Conservation (phyloP, 1,140 invertebrate genomes). For the Melanaphis sacchari region DNA sequence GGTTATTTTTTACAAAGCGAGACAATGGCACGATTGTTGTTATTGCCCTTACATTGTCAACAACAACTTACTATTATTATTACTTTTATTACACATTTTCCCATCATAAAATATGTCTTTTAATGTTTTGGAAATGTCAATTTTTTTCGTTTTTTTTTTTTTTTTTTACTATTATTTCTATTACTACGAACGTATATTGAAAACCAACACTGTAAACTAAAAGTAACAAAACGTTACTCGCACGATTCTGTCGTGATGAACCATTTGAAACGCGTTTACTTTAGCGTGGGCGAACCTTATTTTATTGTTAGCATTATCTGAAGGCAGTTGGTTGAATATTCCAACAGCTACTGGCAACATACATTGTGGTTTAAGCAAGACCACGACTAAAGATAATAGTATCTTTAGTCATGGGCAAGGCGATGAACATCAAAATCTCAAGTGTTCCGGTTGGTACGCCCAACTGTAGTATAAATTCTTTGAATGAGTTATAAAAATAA, state of each 20-base stretch:
- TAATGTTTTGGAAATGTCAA: neutral
- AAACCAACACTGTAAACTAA: neutral
- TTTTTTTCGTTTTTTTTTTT: neutral
- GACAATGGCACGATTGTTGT: constrained; percentile 48
- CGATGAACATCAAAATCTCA: neutral
- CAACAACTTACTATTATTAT: constrained; percentile 35
- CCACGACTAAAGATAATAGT: neutral
- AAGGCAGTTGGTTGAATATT: neutral
- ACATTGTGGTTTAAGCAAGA: neutral
- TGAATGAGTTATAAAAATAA: neutral
- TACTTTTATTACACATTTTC: constrained; percentile 42
- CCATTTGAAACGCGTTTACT: neutral
- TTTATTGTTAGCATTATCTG: constrained; percentile 23
- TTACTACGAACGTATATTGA: neutral
- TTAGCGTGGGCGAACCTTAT: neutral
- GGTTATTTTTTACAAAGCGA: constrained; percentile 44
- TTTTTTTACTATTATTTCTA: neutral
- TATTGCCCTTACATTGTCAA: constrained; percentile 32
- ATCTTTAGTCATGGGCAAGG: neutral
- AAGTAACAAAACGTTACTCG: neutral
- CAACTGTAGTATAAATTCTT: neutral
- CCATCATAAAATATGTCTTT: neutral
- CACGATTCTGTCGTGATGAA: constrained; percentile 3
- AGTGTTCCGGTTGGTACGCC: neutral
- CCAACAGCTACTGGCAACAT: constrained; percentile 25